phyloP scores from a whole-genome alignment of 2,888 invertebrate genomes.

The Suillia variegata region DNA sequence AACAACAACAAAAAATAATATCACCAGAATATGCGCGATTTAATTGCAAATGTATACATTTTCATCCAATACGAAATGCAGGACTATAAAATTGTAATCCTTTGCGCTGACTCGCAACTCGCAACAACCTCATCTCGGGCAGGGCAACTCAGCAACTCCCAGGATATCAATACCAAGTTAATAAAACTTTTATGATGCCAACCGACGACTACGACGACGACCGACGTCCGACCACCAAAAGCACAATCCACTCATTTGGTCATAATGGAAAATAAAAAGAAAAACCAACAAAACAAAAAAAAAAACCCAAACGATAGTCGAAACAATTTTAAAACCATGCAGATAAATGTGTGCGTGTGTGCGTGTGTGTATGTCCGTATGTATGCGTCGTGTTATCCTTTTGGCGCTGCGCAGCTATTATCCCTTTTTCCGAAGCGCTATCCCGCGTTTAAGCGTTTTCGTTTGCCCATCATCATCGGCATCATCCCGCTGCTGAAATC shows the following conservation, averaged over 20 bases:
- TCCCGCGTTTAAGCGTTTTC: conserved; percentile 27
- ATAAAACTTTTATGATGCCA: conserved; percentile 22
- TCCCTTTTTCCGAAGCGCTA: not conserved
- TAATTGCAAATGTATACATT: not conserved
- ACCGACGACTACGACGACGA: no score
- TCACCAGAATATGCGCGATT: not conserved
- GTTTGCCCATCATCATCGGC: no score
- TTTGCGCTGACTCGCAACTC: not conserved
- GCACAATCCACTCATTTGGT: conserved; percentile 11
- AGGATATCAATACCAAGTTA: conserved; percentile 21
- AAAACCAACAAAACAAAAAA: not conserved
- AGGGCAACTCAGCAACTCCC: not conserved
- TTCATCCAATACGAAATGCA: not conserved
- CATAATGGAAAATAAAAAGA: conserved; percentile 9
- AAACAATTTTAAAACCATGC: not conserved
- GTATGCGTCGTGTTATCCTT: conserved; percentile 11
- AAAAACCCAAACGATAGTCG: no score
- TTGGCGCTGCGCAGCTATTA: not conserved
- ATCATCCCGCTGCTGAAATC: conserved; percentile 41
- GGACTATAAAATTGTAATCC: not conserved
- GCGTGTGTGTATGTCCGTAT: not conserved
- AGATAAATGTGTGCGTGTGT: conserved; percentile 4
- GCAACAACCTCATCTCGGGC: no score
- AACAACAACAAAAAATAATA: no score
- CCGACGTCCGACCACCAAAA: no score